Evolutionary conservation across 2,113 vertebrate genomes (phyloP).

Genomic region (Ictalurus furcatus): DNA sequence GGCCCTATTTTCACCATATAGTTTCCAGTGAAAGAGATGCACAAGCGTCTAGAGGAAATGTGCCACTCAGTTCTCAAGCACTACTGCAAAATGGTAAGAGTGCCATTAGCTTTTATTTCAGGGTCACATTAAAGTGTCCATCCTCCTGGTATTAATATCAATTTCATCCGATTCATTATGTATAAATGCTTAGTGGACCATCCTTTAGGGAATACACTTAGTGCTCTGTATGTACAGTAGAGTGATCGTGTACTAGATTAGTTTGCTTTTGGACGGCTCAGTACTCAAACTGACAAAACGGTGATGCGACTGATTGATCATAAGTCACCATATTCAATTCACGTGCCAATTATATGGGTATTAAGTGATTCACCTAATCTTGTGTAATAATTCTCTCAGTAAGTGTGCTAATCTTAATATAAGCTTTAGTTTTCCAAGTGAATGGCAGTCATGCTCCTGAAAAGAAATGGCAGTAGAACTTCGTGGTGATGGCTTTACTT

Average conservation of each 20-base stretch:
- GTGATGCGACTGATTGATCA: not conserved
- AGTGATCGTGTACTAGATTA: not conserved
- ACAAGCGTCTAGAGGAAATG: constrained; percentile 66
- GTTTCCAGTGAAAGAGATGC: constrained; percentile 54
- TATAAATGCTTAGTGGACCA: constrained; percentile 18
- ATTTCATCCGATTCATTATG: constrained; percentile 13
- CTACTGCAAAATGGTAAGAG: constrained; percentile 62
- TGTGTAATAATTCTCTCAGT: not conserved
- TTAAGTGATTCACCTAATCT: not conserved
- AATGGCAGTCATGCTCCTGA: not conserved
- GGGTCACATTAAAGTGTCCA: constrained; percentile 36
- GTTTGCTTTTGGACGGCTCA: constrained; percentile 16
- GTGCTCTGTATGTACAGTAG: not conserved
- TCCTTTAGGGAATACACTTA: constrained; percentile 19
- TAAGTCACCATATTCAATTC: not conserved
- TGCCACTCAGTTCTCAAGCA: constrained; percentile 60
- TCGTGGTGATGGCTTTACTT: not conserved
- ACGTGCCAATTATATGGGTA: not conserved
- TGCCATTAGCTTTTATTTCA: constrained; percentile 34
- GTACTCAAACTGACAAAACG: not conserved
- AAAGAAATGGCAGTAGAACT: not conserved
- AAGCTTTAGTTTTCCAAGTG: not conserved
- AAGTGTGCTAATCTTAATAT: not conserved
- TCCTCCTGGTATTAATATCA: constrained; percentile 16
- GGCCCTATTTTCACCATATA: constrained; percentile 49